Evolutionary conservation across 2,888 invertebrate species (phyloP), one percentile per base, ranked within the genome.

Genomic region (Tubulanus polymorphus): DNA sequence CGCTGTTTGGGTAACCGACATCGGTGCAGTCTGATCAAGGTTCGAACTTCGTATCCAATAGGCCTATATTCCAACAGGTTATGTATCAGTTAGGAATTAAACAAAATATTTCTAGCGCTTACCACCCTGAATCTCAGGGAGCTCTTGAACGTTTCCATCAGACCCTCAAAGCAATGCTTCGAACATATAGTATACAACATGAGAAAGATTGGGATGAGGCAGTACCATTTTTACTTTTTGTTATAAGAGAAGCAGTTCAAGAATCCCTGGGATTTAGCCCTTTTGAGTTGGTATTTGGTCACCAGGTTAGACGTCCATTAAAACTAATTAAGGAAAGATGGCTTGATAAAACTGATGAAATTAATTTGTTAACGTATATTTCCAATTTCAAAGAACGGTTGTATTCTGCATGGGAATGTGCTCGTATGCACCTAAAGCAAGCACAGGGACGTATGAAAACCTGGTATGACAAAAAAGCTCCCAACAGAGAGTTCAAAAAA

Each of bases 261-360:
- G 63, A 66, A 53, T 61, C 64, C 1, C 45, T 64, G 20, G 56
- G 60, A 2, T 62, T 66, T 49, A 59, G 58, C 48, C 61, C 63
- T 1, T 63, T 63, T 60, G 60, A 63, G 37, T 37, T 62, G 5
- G 56, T 61, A 3, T 62, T 60, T 56, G 63, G 64, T 8, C 63
- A 64, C 49, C 37, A 55, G 8, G 57, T 61, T 3, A 23, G 57
- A 6, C 57, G 60, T 8, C 56, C 56, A 25, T 48, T 56, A 3
- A 56, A 55, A 25, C 15, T 56, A 3, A 18, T 56, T 5, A 56
- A 56, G 35, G 56, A 56, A 32, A 52, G 3, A 15, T 56, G 45
- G 32, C 18, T 56, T 12, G 23, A 28, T n/a, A 35, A 46, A 5
- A n/a, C 12, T 8, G n/a, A 35, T 32, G 15, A 45, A 54, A 10